Evolutionary conservation across 2,113 vertebrate species (phyloP), one percentile per base, ranked within the genome.

Genomic region (Triplophysa dalaica): DNA sequence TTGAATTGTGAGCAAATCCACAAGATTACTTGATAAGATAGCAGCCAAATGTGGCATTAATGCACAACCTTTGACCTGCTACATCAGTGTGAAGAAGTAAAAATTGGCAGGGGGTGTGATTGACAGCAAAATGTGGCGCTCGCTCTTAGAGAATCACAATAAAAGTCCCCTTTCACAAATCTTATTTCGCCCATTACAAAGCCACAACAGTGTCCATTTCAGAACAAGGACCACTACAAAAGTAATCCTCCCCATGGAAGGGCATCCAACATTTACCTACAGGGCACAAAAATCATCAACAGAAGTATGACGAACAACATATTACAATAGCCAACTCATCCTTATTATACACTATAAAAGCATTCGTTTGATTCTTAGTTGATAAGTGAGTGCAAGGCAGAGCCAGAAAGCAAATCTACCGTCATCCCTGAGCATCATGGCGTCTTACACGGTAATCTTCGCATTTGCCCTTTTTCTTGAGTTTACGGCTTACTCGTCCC

Each of bases 391-490:
- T 64, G 22, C 76, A 56, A 67, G 26, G 16, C 4, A 26, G 52
- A 72, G 81, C 22, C 64, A 79, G 84, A 84, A 19, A 87, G 75
- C 1, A 68, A 0, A 67, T 54, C 80, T 79, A 54, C 69, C 60
- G 75, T 73, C 90, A 83, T 75, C 62, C 33, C 81, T 61, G 77
- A 87, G 76, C 63, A 93, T 90, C 91, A 94, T 84, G 89, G 83
- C 88, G 76, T 93, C 89, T 21, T 92, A 85, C 61, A 86, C 87
- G 0, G 22, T 95, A 80, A 81, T 97, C 67, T 87, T 95, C 22
- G 88, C 88, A 64, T 82, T 96, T 33, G 91, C 90, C 88, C 89
- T 99, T 69, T 91, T 97, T 87, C 93, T 95, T 60, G 92, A 93
- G 90, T 90, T 93, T 79, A 91, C 91, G 85, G 81, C 90, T 22